Conservation (phyloP, 2,888 invertebrate species). For the Tolmerus cingulatus region DNA sequence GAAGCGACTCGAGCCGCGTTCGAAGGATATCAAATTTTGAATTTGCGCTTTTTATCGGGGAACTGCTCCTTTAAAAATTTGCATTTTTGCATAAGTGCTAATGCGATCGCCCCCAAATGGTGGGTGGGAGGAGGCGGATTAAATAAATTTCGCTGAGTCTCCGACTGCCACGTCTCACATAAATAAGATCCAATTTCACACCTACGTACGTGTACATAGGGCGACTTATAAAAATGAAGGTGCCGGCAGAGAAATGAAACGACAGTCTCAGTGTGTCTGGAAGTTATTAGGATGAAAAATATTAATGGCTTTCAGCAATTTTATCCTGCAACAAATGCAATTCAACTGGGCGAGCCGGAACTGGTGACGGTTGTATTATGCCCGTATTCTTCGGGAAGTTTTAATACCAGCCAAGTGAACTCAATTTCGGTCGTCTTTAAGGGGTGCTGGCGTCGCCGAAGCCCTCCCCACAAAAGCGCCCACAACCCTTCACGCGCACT, state of each 20-base stretch:
- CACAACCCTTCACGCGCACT: neutral
- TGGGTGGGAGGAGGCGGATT: neutral
- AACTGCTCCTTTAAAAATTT: neutral
- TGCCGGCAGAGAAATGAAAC: neutral
- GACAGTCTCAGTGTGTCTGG: constrained; percentile 9
- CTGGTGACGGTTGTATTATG: neutral
- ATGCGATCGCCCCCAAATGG: neutral
- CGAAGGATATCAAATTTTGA: neutral
- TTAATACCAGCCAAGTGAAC: neutral
- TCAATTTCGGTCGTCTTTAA: neutral
- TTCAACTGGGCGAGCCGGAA: neutral
- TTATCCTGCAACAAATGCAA: neutral
- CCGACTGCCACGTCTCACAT: neutral
- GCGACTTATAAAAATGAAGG: neutral
- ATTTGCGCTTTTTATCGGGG: neutral
- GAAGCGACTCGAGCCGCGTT: neutral
- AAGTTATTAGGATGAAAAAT: constrained; percentile 24
- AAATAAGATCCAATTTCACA: constrained; percentile 9
- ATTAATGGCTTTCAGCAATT: constrained; percentile 22
- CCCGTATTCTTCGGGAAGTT: neutral
- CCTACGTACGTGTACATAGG: neutral
- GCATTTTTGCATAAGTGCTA: neutral
- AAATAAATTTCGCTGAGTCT: neutral
- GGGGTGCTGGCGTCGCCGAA: neutral
- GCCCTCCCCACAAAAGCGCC: neutral